Base-by-base conservation (phyloP, 2,113 vertebrate species). In the Melanerpes formicivorus region DNA sequence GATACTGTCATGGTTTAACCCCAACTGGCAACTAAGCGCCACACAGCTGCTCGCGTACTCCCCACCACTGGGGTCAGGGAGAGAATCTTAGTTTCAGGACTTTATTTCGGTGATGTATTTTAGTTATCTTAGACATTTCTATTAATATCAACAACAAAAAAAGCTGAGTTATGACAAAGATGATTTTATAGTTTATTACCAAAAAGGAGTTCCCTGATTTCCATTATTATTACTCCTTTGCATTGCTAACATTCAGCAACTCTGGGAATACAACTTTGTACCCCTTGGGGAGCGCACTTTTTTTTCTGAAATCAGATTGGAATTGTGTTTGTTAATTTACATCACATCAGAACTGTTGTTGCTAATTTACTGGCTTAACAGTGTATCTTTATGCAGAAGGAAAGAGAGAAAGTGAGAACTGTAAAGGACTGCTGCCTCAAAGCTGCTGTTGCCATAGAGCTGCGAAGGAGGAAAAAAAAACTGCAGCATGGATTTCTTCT, bases 361-460 rank as follows among this genome's bases (percentile, higher is more conserved):
- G 42, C 62, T 88, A 29, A 44, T 93, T 73, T 81, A 75, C 71
- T 54, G 77, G 62, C 25, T 74, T 67, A 88, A 87, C 52, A 62
- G 74, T 71, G 65, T 74, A 34, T 92, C 84, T 87, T 64, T 46
- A 26, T 80, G 93, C 88, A 89, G 93, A 66, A 85, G 32, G 80
- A 46, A 88, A 48, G 67, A 72, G 60, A 78, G 50, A n/a, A 82
- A 93, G 77, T 80, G 94, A 59, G 75, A 87, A 75, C 62, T 6
- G 6, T 62, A 44, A 64, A 84, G 92, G 85, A 94, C 77, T 77
- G 83, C 82, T 95, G 90, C 78, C 83, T 95, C 63, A 44, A 90
- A 91, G 79, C 50, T 90, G 72, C 88, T 93, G 95, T 92, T 95
- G 86, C 93, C 90, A 96, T 96, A 95, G 90, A 92, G 94, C 77